Evolutionary conservation across 2,113 vertebrate genomes (phyloP), one percentile per base, ranked within the genome.

Genomic region (Nymphicus hollandicus): DNA sequence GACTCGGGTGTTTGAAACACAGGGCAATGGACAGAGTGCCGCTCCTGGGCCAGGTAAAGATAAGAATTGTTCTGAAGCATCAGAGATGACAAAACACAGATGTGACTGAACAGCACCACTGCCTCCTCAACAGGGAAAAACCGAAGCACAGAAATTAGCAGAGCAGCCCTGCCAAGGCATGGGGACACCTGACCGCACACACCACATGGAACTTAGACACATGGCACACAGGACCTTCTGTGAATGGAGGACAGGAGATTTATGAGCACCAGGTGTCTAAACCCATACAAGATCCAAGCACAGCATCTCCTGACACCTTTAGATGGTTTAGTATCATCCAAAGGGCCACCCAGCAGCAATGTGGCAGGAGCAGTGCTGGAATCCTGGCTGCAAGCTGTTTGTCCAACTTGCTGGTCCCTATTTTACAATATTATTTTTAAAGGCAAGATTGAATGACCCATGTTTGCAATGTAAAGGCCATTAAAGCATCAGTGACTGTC

Each of bases 1-100:
- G 96, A 15, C 56, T 35, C 1, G 13, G 22, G 56, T 35, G 56
- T 58, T 58, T 58, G 33, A 58, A 23, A 10, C 56, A 98, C 97
- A 19, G 84, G 95, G 50, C 90, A 97, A 47, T 96, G 94, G 97
- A 18, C 69, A 2, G 35, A 22, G 16, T 55, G 19, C 0, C 20
- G 8, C 46, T 92, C 6, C 98, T 4, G 98, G 98, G n/a, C 98
- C 99, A 98, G 98, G 98, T 99, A 71, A 94, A 95, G 68, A 28
- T 13, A 37, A 41, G 41, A 23, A 8, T 41, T 72, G 44, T 53
- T 58, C 29, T 65, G 37, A 50, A 79, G 7, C 17, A 5, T 7
- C 14, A 8, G 52, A 86, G 46, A 31, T 0, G 23, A 6, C 25
- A 18, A 63, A 63, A 13, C 79, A 68, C 17, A 35, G 16, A 24